Evolutionary conservation across 2,797 vertebrate genomes (phyloP).

Genomic region (Meriones psammophilus): DNA sequence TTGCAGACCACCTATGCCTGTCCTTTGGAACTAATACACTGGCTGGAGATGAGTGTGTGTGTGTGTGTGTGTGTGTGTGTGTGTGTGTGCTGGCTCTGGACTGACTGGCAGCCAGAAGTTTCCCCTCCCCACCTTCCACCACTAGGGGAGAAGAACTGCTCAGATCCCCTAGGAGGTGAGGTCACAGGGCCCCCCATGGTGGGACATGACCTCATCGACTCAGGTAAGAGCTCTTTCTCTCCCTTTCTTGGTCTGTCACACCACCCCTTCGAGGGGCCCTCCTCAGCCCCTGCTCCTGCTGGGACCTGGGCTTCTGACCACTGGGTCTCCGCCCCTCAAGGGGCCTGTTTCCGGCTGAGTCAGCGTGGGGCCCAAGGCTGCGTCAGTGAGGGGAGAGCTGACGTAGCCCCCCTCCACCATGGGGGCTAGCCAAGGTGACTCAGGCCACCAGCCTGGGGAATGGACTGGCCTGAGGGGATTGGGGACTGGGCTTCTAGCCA

Average conservation of each 20-base stretch:
- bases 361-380: constrained; percentile 79
- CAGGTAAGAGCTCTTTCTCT: constrained; percentile 73
- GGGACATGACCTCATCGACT: constrained; percentile 79
- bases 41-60: background rate
- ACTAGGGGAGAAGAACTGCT: background rate
- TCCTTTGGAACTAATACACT: background rate
- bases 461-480: constrained; percentile 62
- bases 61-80: too few species aligned
- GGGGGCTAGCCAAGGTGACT: constrained; percentile 83
- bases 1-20: background rate
- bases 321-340: constrained; percentile 78
- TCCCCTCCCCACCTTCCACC: background rate
- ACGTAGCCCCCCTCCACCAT: constrained; percentile 76
- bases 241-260: background rate
- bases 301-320: constrained; percentile 79
- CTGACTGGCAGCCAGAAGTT: background rate
- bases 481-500: constrained; percentile 69
- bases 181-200: constrained; percentile 79
- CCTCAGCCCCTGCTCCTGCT: background rate
- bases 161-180: constrained; percentile 75
- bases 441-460: constrained; percentile 81
- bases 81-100: background rate
- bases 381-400: constrained; percentile 83
- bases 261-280: constrained; percentile 69
- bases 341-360: constrained; percentile 85